phyloP scores from a whole-genome alignment of 2,888 invertebrate genomes.

The Ectemnius cavifrons region DNA sequence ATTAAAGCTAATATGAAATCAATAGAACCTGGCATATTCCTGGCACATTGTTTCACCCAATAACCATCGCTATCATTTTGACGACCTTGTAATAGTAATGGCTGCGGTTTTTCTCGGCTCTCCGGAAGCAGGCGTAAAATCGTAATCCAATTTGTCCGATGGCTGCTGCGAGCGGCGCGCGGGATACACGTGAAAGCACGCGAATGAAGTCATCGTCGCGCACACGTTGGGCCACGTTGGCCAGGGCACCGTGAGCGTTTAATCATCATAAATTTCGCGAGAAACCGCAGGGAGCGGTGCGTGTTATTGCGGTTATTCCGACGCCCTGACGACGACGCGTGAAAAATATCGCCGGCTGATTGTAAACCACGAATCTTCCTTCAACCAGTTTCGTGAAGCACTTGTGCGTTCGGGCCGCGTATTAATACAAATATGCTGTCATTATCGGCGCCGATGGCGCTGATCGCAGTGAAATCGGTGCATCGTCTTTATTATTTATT shows the following conservation, averaged over 20 bases:
- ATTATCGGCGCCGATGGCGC: too few species aligned
- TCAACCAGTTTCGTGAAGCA: not conserved
- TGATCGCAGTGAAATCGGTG: not conserved
- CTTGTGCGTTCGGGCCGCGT: too few species aligned
- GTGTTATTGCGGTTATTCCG: constrained; percentile 30
- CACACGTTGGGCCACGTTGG: constrained; percentile 43
- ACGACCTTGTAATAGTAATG: constrained; percentile 45
- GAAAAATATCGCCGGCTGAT: constrained; percentile 6
- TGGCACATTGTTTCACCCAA: constrained; percentile 30
- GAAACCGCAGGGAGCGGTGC: constrained; percentile 71
- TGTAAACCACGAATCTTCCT: not conserved
- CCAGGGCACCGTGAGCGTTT: constrained; percentile 62
- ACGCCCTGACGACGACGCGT: constrained; percentile 12
- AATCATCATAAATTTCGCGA: constrained; percentile 77
- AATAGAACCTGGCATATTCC: not conserved
- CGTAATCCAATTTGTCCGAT: constrained; percentile 72
- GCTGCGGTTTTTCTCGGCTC: constrained; percentile 48
- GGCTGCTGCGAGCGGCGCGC: constrained; percentile 61
- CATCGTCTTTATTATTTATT: not conserved
- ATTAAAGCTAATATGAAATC: too few species aligned
- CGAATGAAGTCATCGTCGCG: constrained; percentile 72
- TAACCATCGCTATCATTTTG: constrained; percentile 10
- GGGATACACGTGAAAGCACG: constrained; percentile 33
- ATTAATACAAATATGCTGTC: too few species aligned
- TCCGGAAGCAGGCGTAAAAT: constrained; percentile 65